Evolutionary conservation across 2,797 vertebrate genomes (phyloP), one percentile per base, ranked within the genome.

Genomic region (Danio albolineatus): DNA sequence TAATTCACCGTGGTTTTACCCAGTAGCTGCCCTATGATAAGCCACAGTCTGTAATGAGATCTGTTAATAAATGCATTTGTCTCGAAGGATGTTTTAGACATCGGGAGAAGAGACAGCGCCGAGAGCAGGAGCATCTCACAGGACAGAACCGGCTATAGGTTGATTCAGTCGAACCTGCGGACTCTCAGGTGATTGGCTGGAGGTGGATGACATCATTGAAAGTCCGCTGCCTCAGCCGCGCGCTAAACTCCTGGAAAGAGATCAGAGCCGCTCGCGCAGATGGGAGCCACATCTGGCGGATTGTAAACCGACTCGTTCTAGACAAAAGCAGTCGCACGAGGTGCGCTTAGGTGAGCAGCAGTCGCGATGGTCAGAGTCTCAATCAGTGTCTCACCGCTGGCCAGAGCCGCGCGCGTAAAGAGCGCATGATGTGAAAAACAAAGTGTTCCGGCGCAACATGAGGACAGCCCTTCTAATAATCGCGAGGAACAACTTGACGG

Each of bases 121-220:
- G 39, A 6, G 61, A 21, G 16, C 53, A 57, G 28, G 7, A 57
- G 57, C 12, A 39, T n/a, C 36, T 62, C 46, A 53, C 73, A 39
- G 54, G 65, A 69, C 62, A 43, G 36, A 4, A 7, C 56, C 73
- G 86, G 88, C 77, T 86, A 82, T 51, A 44, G 17, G 77, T 72
- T 46, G 19, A 61, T 53, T 73, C 28, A 43, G 64, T 56, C 43
- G 65, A 71, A 75, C 66, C 61, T 70, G 71, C 57, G 71, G 60
- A 72, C 61, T 76, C 85, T 56, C 67, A 83, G 79, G 72, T 85
- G 90, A 93, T 93, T 93, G 92, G 92, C 86, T 89, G 86, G 73
- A 79, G 82, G 82, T 71, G 65, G 85, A 88, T 93, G 90, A 93
- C 92, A 89, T 93, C 92, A 92, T 87, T 80, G 61, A 72, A 74